Evolutionary conservation across 2,888 invertebrate genomes (phyloP).

Genomic region (Carcina quercana): DNA sequence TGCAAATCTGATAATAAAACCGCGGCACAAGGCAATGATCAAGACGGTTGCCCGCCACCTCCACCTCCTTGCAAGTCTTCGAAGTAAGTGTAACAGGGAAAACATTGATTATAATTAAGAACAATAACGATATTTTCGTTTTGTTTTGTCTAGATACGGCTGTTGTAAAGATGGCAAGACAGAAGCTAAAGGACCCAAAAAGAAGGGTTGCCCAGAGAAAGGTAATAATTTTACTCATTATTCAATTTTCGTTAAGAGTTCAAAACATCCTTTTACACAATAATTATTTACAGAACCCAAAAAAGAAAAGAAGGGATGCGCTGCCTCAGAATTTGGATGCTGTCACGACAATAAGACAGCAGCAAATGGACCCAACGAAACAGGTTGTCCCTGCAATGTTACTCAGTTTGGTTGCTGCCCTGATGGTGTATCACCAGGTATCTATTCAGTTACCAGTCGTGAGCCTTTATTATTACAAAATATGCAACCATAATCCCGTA

Average conservation of each 20-base stretch:
- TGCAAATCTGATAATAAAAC: slow-evolving; percentile 84
- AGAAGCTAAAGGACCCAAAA: slow-evolving; percentile 77
- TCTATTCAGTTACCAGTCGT: background rate
- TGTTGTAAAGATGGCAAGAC: slow-evolving; percentile 83
- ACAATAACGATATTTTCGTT: slow-evolving; percentile 2
- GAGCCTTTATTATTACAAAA: background rate
- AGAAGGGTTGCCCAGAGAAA: slow-evolving; percentile 64
- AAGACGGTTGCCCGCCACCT: slow-evolving; percentile 87
- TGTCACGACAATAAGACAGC: slow-evolving; percentile 80
- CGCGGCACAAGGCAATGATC: slow-evolving; percentile 85
- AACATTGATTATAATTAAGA: too few relatives aligned
- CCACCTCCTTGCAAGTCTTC: slow-evolving; percentile 72
- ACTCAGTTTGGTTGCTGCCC: slow-evolving; percentile 84
- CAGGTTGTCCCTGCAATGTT: slow-evolving; percentile 78
- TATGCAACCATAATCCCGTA: background rate
- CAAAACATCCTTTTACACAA: background rate
- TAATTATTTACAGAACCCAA: slow-evolving; percentile 9
- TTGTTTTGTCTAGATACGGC: slow-evolving; percentile 65
- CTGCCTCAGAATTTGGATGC: slow-evolving; percentile 79
- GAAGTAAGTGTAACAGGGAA: slow-evolving; percentile 64
- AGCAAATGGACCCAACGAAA: slow-evolving; percentile 77
- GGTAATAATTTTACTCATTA: slow-evolving; percentile 22
- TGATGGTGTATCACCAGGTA: slow-evolving; percentile 79
- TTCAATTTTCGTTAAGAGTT: too few relatives aligned
- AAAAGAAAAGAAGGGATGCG: slow-evolving; percentile 52